These are phyloP conservation scores for Epinephelus cyanopodus DNA, from an alignment of 2,113 vertebrate species.

Conservation along the genomic window DNA sequence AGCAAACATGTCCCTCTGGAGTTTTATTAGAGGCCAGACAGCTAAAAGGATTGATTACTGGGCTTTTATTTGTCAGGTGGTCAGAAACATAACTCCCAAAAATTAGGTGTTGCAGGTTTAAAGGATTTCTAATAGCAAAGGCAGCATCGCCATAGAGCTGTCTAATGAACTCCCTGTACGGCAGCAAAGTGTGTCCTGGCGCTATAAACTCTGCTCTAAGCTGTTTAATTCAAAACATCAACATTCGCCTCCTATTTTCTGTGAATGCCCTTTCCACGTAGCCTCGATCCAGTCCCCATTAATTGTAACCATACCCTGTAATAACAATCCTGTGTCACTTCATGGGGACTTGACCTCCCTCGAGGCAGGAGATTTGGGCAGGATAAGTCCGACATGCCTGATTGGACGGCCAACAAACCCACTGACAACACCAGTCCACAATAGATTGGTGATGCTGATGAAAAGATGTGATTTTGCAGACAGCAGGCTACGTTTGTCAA, in stretches of 20 bases:
- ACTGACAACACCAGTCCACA: neutral
- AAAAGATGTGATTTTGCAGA: neutral
- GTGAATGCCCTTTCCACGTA: constrained; percentile 15
- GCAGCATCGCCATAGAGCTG: constrained; percentile 73
- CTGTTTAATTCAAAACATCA: constrained; percentile 46
- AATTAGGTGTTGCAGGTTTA: constrained; percentile 26
- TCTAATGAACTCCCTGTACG: neutral
- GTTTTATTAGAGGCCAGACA: neutral
- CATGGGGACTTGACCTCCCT: constrained; percentile 24
- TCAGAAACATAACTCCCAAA: neutral
- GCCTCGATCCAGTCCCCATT: constrained; percentile 6
- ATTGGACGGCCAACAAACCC: constrained; percentile 32
- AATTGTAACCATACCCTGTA: constrained; percentile 4
- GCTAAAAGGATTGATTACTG: neutral
- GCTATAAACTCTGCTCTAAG: constrained; percentile 75
- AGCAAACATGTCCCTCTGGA: neutral
- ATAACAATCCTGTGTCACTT: constrained; percentile 31
- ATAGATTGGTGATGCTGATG: neutral
- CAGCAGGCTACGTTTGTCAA: neutral
- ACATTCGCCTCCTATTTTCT: constrained; percentile 24
- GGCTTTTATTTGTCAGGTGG: neutral
- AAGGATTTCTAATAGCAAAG: constrained; percentile 84
- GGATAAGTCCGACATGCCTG: constrained; percentile 39
- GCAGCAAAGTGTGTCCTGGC: constrained; percentile 37
- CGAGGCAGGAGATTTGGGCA: constrained; percentile 46